These are phyloP conservation scores for Heliornis fulica DNA, from an alignment of 2,113 vertebrate genomes.

Conservation along the genomic window DNA sequence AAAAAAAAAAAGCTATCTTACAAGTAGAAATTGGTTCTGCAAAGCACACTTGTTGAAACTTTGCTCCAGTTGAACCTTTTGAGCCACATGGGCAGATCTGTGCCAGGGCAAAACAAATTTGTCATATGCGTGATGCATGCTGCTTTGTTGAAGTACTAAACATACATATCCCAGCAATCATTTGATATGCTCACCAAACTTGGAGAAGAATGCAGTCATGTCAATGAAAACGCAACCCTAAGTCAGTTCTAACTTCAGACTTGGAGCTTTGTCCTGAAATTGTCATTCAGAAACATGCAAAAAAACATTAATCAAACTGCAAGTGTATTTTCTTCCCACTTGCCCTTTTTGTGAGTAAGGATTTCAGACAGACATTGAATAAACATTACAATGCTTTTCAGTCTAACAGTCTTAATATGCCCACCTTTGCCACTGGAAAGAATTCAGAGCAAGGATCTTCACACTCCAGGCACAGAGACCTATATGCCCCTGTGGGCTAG, in stretches of 20 bases:
- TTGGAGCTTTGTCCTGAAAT: constrained; percentile 1
- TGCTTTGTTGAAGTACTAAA: neutral
- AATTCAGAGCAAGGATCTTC: neutral
- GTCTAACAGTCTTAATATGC: neutral
- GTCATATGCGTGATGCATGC: rapidly evolving
- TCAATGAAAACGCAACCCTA: neutral
- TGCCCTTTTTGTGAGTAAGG: neutral
- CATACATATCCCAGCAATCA: neutral
- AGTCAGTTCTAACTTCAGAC: constrained; percentile 26
- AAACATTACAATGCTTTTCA: neutral
- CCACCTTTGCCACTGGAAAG: neutral
- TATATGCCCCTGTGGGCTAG: neutral
- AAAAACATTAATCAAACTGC: neutral
- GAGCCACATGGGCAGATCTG: neutral
- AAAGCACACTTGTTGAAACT: neutral
- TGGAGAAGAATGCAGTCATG: neutral
- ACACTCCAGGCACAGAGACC: neutral
- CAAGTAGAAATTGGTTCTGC: neutral
- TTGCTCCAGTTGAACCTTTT: neutral
- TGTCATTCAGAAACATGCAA: neutral
- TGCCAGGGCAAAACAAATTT: neutral
- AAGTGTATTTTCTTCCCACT: neutral
- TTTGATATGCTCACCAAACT: neutral
- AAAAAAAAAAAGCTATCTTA: neutral
- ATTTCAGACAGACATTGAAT: neutral